Percentiles rank a stretch among this genome's conserved stretches.
These are phyloP conservation scores for Syngnathus acus DNA, from an alignment of 2,797 vertebrate genomes.

Conservation along the genomic window DNA sequence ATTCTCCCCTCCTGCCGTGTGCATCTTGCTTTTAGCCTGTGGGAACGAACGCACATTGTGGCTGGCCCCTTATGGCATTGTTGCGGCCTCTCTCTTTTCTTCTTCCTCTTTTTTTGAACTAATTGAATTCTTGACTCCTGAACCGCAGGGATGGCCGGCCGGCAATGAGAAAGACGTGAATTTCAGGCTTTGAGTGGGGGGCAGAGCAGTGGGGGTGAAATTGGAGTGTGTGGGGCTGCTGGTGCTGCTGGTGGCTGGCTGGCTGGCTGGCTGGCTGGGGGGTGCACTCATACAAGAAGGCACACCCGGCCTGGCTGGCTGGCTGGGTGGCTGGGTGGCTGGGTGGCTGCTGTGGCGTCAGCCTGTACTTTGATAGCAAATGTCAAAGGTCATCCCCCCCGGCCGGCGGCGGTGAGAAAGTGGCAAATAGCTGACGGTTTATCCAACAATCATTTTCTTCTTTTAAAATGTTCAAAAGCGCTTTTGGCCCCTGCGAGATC, in stretches of 20 bases:
- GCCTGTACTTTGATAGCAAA: slow-evolving; percentile 89
- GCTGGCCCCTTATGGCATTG: slow-evolving; percentile 84
- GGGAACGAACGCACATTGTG: slow-evolving; percentile 82
- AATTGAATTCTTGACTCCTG: slow-evolving; percentile 95
- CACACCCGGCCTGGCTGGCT: slow-evolving; percentile 2
- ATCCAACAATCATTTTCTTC: slow-evolving; percentile 97
- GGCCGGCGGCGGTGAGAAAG: slow-evolving; percentile 83
- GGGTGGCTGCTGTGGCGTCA: slow-evolving; percentile 65
- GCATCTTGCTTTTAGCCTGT: slow-evolving; percentile 79
- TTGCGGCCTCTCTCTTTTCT: slow-evolving; percentile 76
- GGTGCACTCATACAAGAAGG: slow-evolving; percentile 56
- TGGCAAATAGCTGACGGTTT: slow-evolving; percentile 91
- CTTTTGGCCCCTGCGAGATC: slow-evolving; percentile 85
- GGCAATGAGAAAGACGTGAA: slow-evolving; percentile 78
- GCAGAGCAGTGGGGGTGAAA: slow-evolving; percentile 76
- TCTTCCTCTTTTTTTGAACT: slow-evolving; percentile 74
- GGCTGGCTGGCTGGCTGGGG: background rate
- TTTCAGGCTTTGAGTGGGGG: slow-evolving; percentile 74
- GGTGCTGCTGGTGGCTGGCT: slow-evolving; percentile 27
- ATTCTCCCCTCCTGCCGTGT: slow-evolving; percentile 66
- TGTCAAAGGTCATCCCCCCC: slow-evolving; percentile 88
- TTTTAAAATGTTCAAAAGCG: slow-evolving; percentile 83
- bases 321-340: slow-evolving; percentile 12
- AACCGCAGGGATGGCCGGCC: slow-evolving; percentile 73
- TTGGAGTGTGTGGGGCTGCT: slow-evolving; percentile 50